Base-by-base conservation (phyloP, 37 sponge, comb jelly and placozoan genomes). In the Dysidea cf. avara region DNA sequence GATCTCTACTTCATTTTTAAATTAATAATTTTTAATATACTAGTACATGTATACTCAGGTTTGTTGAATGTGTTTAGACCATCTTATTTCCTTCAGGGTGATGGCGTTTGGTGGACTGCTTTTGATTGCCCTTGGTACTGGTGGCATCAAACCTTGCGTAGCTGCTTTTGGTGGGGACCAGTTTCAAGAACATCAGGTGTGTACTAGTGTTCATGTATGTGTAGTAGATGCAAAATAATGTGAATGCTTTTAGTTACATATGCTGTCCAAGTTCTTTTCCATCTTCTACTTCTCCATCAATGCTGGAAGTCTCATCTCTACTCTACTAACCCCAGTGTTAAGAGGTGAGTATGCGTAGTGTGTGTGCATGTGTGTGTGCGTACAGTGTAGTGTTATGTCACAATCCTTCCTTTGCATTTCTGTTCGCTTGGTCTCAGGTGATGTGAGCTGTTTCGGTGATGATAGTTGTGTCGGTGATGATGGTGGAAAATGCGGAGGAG, bases 151-250 rank as follows among this genome's bases (percentile, higher is more conserved):
- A 39, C 99, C 99, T 0, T 98, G 99, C 58, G 99, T 98, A n/a
- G 82, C 99, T n/a, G 90, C 96, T 34, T 98, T 98, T 80, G 99
- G 99, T 35, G 99, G 99, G 24, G 99, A 98, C 71, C 99, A 98
- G 77, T 89, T 98, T 34, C 78, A 79, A 26, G 78, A 87, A 28
- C 75, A 77, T 28, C 87, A 95, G 76, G 92, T 90, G 47, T 16
- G n/a, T n/a, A n/a, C n/a, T n/a, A n/a, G 29, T 26, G 14, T n/a
- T 20, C 29, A 43, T 12, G 46, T 43, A 9, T 43, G 5, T 12
- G 9, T 9, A 12, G 46, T 9, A 43, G 46, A 5, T 43, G 46
- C 9, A 43, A 12, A n/a, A n/a, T n/a, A n/a, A 43, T 43, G 9
- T 43, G 7, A 43, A 12, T 43, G 46, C 9, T 5, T 43, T 12